Evolutionary conservation across 2,797 vertebrate species (phyloP).

Genomic region (Morus bassanus): DNA sequence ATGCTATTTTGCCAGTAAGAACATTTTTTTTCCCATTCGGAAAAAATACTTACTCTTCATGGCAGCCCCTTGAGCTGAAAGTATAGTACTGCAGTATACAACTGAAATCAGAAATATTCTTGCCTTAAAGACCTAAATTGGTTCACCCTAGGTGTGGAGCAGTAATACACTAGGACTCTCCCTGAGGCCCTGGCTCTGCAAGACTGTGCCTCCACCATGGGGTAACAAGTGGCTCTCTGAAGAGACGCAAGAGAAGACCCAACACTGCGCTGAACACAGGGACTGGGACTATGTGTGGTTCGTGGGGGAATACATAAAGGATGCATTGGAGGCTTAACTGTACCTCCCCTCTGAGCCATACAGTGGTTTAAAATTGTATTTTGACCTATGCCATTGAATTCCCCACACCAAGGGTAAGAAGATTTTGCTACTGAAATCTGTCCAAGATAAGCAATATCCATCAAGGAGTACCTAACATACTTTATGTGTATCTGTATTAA

Average conservation of each 20-base stretch:
- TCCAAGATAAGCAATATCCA: neutral
- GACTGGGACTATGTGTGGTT: neutral
- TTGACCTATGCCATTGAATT: neutral
- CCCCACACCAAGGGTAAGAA: neutral
- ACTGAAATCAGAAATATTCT: neutral
- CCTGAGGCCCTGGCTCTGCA: neutral
- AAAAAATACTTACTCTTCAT: neutral
- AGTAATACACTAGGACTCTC: no score
- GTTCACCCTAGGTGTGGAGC: neutral
- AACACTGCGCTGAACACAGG: accelerated
- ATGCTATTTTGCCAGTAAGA: neutral
- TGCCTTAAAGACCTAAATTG: neutral
- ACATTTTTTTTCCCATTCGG: neutral
- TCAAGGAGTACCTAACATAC: neutral
- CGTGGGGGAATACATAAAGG: neutral
- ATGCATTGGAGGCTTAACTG: neutral
- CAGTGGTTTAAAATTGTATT: neutral
- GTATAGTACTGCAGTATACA: neutral
- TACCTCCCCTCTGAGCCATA: neutral
- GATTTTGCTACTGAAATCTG: neutral
- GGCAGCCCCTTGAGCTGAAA: neutral
- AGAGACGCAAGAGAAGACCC: neutral
- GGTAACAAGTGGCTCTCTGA: neutral
- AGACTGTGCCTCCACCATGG: neutral
- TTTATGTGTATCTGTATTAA: neutral